These are phyloP conservation scores for Himalopsyche phryganea DNA, from an alignment of 1,140 invertebrate species.

Conservation along the genomic window DNA sequence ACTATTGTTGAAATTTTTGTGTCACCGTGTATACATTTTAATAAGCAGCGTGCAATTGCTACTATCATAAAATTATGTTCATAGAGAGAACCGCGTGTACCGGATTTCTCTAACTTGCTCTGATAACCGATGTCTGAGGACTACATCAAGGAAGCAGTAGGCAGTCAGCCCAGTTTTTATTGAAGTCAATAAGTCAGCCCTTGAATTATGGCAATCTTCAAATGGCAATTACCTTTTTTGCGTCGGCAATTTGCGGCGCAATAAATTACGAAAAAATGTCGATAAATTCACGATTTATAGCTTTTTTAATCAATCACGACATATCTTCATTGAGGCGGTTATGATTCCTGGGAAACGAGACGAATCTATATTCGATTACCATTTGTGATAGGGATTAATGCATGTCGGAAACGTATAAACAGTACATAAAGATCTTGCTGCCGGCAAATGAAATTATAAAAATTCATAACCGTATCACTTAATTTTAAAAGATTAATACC, in stretches of 20 bases:
- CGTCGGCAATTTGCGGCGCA: neutral
- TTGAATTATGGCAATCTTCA: slow-evolving; percentile 13
- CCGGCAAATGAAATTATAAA: too few species aligned
- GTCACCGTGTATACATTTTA: too few species aligned
- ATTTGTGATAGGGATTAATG: neutral
- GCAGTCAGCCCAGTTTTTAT: slow-evolving; percentile 9
- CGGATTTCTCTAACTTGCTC: neutral
- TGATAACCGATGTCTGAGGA: neutral
- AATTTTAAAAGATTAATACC: too few species aligned
- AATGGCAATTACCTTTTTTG: slow-evolving; percentile 10
- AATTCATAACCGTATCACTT: too few species aligned
- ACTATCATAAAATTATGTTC: neutral
- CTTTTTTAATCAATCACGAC: neutral
- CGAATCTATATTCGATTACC: neutral
- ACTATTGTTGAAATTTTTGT: too few species aligned
- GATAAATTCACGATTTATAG: neutral
- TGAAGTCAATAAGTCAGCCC: slow-evolving; percentile 7
- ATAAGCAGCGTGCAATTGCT: too few species aligned
- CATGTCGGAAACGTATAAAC: slow-evolving; percentile 1
- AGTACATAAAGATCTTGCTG: neutral
- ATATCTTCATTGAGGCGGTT: neutral
- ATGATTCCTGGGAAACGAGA: neutral
- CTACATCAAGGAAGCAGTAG: neutral
- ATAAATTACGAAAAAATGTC: slow-evolving; percentile 5
- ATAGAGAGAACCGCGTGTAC: neutral